phyloP scores from a whole-genome alignment of 1,140 invertebrate genomes.

The Nasonia vitripennis region DNA sequence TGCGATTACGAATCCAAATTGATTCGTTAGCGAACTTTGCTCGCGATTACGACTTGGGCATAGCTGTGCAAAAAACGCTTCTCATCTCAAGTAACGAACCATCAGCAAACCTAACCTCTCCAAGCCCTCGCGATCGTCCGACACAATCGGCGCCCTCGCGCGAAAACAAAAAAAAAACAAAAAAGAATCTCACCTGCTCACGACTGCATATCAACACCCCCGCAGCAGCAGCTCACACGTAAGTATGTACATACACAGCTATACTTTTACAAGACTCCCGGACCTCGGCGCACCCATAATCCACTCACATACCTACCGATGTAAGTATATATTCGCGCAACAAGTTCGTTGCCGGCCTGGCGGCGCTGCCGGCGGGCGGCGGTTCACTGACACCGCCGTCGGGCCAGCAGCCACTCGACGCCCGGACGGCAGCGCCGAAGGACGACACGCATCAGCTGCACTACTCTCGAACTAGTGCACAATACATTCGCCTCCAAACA shows the following conservation, averaged over 20 bases:
- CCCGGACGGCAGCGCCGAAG: conserved; percentile 57
- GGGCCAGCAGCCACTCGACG: conserved; percentile 52
- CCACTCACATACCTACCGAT: too few relatives aligned
- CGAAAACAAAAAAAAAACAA: neutral
- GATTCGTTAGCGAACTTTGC: neutral
- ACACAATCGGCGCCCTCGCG: neutral
- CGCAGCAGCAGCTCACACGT: too few relatives aligned
- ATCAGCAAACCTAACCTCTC: too few relatives aligned
- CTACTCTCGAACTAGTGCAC: neutral
- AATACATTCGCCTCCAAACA: conserved; percentile 52
- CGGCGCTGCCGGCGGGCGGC: conserved; percentile 45
- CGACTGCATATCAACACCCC: too few relatives aligned
- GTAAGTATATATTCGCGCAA: conserved; percentile 56
- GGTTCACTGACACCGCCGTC: conserved; percentile 73
- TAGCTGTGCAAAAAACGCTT: too few relatives aligned
- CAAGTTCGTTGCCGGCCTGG: conserved; percentile 64
- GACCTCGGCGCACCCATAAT: too few relatives aligned
- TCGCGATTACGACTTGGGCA: too few relatives aligned
- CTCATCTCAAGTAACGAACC: too few relatives aligned
- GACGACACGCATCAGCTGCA: conserved; percentile 59
- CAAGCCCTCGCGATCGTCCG: too few relatives aligned
- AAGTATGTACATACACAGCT: too few relatives aligned
- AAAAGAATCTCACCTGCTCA: neutral
- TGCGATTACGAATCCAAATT: neutral
- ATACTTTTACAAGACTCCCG: too few relatives aligned